phyloP scores from a whole-genome alignment of 2,113 vertebrate species.

The Spea bombifrons region DNA sequence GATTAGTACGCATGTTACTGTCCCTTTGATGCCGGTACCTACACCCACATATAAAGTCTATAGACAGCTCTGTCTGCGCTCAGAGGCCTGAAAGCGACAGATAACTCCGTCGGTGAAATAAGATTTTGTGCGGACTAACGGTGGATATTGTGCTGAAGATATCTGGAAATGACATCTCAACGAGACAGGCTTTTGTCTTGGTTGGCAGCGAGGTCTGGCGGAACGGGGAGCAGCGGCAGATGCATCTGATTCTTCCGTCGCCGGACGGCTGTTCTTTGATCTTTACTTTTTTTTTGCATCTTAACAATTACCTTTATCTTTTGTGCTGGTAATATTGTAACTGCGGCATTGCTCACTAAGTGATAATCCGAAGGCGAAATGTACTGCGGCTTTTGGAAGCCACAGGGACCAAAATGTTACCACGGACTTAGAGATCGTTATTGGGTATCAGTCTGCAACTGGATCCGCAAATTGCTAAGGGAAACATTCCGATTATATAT shows the following conservation, averaged over 20 bases:
- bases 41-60: too few species aligned
- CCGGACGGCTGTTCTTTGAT: background rate
- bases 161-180: constrained; percentile 31
- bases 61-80: background rate
- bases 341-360: background rate
- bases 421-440: background rate
- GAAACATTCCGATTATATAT: too few species aligned
- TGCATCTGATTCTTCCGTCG: background rate
- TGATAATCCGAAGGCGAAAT: background rate
- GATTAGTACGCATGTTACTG: too few species aligned
- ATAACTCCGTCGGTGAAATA: constrained; percentile 9
- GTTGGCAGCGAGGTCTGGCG: constrained; percentile 1
- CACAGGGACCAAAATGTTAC: background rate
- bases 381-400: background rate
- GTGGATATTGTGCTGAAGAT: constrained; percentile 10
- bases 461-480: too few species aligned
- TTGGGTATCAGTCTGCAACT: too few species aligned
- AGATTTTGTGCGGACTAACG: background rate
- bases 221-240: background rate
- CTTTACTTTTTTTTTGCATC: background rate
- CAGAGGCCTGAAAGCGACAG: background rate
- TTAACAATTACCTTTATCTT: background rate
- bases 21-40: too few species aligned
- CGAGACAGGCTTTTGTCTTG: background rate
- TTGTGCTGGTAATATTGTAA: background rate